A percentile compares a stretch with the other conserved stretches of the same genome.
Evolutionary conservation across 2,888 invertebrate species (phyloP).

Genomic region (Nephrotoma appendiculata): DNA sequence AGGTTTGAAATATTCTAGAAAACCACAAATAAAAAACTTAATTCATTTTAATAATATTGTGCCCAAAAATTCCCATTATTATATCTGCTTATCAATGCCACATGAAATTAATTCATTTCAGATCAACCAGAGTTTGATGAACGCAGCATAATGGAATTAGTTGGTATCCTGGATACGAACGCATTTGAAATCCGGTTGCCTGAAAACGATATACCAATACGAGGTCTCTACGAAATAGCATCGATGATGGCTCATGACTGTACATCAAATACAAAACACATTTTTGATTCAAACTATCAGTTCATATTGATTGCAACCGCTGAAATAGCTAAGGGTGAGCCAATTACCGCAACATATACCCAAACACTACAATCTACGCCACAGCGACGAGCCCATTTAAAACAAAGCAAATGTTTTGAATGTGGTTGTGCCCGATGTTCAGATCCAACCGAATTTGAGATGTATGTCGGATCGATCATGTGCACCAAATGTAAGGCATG

Average conservation of each 20-base stretch:
- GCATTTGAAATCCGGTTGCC: slow-evolving; percentile 48
- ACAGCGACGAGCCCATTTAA: slow-evolving; percentile 45
- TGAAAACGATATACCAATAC: slow-evolving; percentile 33
- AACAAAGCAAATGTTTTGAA: slow-evolving; percentile 48
- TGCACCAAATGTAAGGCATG: slow-evolving; percentile 46
- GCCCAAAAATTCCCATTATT: no score
- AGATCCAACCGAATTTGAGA: slow-evolving; percentile 55
- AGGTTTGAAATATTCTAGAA: no score
- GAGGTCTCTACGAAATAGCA: slow-evolving; percentile 49
- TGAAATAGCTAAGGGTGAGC: slow-evolving; percentile 46
- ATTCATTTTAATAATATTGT: no score
- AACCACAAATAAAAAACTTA: no score
- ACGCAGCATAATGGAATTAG: slow-evolving; percentile 41
- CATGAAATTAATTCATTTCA: neutral
- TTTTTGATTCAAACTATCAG: slow-evolving; percentile 43
- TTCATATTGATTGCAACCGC: slow-evolving; percentile 49
- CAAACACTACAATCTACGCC: slow-evolving; percentile 55
- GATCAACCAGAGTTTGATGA: slow-evolving; percentile 38
- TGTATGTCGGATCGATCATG: slow-evolving; percentile 45
- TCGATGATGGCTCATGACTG: slow-evolving; percentile 61
- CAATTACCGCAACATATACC: slow-evolving; percentile 54
- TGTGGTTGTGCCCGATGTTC: slow-evolving; percentile 51
- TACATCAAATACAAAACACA: slow-evolving; percentile 54
- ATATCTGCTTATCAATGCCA: neutral
- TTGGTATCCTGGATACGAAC: slow-evolving; percentile 59